Percentiles rank a stretch among this genome's conserved stretches.
Conservation (phyloP, 2,113 vertebrate species). For the Triplophysa tibetana region DNA sequence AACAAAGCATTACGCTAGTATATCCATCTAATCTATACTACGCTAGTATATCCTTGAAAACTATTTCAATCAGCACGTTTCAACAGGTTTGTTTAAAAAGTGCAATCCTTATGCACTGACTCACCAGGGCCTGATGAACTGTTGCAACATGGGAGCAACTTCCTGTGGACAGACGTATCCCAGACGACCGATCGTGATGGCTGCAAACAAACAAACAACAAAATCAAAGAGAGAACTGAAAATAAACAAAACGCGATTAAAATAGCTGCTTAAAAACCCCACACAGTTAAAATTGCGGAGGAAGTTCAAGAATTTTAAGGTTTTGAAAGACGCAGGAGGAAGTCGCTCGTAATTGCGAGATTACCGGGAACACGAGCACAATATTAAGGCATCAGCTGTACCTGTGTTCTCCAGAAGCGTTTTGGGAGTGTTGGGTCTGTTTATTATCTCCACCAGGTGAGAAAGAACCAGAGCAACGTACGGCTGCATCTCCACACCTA, state of each 20-base stretch:
- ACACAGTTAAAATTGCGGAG: no score
- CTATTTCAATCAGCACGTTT: no score
- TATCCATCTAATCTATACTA: no score
- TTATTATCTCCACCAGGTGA: conserved; percentile 94
- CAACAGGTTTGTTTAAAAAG: neutral
- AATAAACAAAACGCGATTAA: neutral
- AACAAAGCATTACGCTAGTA: no score
- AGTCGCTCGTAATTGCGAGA: no score
- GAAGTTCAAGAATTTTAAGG: no score
- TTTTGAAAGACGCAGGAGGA: no score
- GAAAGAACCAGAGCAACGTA: conserved; percentile 91
- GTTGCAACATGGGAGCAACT: conserved; percentile 90
- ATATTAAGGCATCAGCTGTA: conserved; percentile 54
- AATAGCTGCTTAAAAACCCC: no score
- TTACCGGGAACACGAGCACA: no score
- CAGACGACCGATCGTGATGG: conserved; percentile 91
- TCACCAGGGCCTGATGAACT: conserved; percentile 94
- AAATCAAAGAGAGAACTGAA: neutral
- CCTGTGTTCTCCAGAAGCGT: conserved; percentile 94
- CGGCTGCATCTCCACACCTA: conserved; percentile 94
- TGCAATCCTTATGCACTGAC: conserved; percentile 40
- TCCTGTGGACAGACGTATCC: conserved; percentile 95
- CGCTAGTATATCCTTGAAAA: no score
- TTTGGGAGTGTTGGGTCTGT: conserved; percentile 93
- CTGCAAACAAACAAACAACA: conserved; percentile 61